Percentiles rank a stretch among this genome's conserved stretches.
Evolutionary conservation across 2,797 vertebrate species (phyloP).

Genomic region (Adelosebastes latens): DNA sequence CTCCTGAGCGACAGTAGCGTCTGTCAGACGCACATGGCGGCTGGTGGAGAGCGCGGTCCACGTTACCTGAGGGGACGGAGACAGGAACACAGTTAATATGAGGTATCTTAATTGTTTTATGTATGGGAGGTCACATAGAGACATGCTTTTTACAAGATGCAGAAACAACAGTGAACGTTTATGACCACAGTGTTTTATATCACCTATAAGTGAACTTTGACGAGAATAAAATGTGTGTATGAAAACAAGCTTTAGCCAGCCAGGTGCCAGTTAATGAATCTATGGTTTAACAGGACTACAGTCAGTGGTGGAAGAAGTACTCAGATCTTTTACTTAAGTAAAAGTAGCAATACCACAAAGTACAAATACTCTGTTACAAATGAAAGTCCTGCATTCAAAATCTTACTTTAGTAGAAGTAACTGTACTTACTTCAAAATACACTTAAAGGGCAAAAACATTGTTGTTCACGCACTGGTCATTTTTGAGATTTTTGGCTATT

Average conservation of each 20-base stretch:
- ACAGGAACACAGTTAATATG: background rate
- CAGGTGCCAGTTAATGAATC: background rate
- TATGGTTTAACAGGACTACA: background rate
- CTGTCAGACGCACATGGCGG: constrained; percentile 58
- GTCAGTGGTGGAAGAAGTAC: background rate
- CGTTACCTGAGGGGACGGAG: constrained; percentile 82
- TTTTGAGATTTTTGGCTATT: too few species aligned
- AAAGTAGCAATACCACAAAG: background rate
- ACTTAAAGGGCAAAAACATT: too few species aligned
- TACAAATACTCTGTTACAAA: background rate
- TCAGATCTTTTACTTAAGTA: background rate
- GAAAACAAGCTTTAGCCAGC: background rate
- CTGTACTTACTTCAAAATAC: background rate
- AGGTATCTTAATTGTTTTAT: background rate
- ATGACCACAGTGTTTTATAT: background rate
- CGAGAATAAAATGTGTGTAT: background rate
- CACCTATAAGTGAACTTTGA: background rate
- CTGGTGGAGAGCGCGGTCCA: constrained; percentile 83
- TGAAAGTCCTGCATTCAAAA: background rate
- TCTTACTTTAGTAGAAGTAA: background rate
- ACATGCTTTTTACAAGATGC: background rate
- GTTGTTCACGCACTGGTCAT: too few species aligned
- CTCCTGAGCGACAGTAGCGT: constrained; percentile 79
- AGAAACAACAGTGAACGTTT: background rate
- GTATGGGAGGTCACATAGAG: background rate